Evolutionary conservation across 2,113 vertebrate genomes (phyloP).

Genomic region (Paradoxurus hermaphroditus): DNA sequence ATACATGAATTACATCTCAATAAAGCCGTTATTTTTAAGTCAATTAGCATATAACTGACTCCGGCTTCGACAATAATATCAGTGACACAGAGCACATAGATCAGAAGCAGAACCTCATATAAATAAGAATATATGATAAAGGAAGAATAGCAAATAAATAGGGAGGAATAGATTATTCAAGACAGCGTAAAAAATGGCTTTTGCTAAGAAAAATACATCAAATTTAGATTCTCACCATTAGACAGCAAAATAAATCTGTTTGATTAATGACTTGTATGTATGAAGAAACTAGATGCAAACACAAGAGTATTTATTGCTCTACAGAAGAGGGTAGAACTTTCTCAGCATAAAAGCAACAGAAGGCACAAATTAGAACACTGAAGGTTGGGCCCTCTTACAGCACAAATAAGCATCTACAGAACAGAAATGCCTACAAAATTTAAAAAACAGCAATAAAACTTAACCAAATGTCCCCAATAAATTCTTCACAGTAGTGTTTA

Average conservation of each 20-base stretch:
- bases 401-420: background rate
- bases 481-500: background rate
- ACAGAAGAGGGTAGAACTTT: constrained; percentile 15
- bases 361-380: constrained; percentile 16
- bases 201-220: background rate
- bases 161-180: background rate
- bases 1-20: background rate
- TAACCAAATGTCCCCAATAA: background rate
- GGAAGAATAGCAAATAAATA: background rate
- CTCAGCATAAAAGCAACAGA: background rate
- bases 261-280: background rate
- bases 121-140: background rate
- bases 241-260: constrained; percentile 17
- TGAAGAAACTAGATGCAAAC: background rate
- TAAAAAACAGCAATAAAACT: background rate
- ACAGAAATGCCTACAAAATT: background rate
- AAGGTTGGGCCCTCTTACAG: background rate
- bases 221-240: background rate
- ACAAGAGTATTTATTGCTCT: constrained; percentile 17
- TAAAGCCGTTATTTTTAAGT: background rate
- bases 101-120: background rate
- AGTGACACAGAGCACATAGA: background rate
- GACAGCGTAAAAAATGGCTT: background rate
- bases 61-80: background rate
- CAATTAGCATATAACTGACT: background rate